A percentile compares a stretch with the other conserved stretches of the same genome.
phyloP scores from a whole-genome alignment of 1,140 invertebrate genomes.

The Oncopodura yosiiana region DNA sequence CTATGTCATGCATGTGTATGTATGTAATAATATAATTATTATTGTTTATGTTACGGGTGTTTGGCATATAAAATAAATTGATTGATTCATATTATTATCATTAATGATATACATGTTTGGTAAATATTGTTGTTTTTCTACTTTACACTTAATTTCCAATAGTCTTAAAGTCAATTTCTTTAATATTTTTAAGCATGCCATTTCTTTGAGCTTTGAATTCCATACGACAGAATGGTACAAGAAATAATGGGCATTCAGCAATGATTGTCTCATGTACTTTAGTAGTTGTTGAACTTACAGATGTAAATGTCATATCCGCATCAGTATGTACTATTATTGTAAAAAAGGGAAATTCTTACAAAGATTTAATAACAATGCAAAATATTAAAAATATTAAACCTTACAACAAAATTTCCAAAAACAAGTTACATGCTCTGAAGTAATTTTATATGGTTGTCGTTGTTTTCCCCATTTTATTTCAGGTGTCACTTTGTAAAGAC shows the following conservation, averaged over 20 bases:
- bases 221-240: conserved; percentile 47
- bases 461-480: conserved; percentile 25
- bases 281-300: conserved; percentile 41
- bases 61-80: too few species aligned
- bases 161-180: conserved; percentile 27
- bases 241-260: conserved; percentile 52
- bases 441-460: conserved; percentile 45
- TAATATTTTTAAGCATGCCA: conserved; percentile 52
- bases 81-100: too few species aligned
- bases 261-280: conserved; percentile 49
- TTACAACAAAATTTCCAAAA: conserved; percentile 55
- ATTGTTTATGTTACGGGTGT: too few species aligned
- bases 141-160: background rate
- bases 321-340: conserved; percentile 45
- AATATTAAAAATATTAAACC: conserved; percentile 24
- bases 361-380: background rate
- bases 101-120: background rate
- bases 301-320: conserved; percentile 49
- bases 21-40: too few species aligned
- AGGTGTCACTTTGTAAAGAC: conserved; percentile 49
- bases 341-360: conserved; percentile 35
- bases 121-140: background rate
- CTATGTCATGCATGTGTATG: too few species aligned
- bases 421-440: conserved; percentile 54
- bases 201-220: conserved; percentile 52